Evolutionary conservation across 2,888 invertebrate genomes (phyloP).

Genomic region (Escarpia spicata): DNA sequence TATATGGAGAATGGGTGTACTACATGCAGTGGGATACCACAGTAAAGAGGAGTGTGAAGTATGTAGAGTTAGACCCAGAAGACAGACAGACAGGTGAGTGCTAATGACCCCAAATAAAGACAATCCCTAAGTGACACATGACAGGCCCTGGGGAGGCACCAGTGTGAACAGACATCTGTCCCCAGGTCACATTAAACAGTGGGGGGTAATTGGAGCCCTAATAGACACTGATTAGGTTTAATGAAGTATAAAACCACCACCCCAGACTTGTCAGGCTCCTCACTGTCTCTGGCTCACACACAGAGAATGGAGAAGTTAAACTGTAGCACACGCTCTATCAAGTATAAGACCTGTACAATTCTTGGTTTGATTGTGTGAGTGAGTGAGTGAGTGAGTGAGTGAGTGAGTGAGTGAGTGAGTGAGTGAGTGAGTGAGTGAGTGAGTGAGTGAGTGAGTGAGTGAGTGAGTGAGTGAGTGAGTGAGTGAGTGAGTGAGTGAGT

Average conservation of each 20-base stretch:
- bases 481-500: no score
- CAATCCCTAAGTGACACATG: neutral
- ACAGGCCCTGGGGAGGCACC: neutral
- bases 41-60: neutral
- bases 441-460: no score
- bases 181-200: neutral
- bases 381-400: no score
- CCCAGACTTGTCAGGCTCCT: neutral
- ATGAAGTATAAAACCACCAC: neutral
- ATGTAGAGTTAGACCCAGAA: neutral
- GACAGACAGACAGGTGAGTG: neutral
- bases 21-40: neutral
- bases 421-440: no score
- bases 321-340: no score
- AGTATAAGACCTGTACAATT: no score
- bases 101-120: neutral
- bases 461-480: no score
- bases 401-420: no score
- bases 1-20: neutral
- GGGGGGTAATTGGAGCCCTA: neutral
- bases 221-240: conserved; percentile 5
- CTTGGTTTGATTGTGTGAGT: no score
- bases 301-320: no score
- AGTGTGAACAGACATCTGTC: neutral
- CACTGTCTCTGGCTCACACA: no score